Percentiles rank a stretch among this genome's conserved stretches.
Evolutionary conservation across 2,113 vertebrate genomes (phyloP).

Genomic region (mouse (Mus musculus)): DNA sequence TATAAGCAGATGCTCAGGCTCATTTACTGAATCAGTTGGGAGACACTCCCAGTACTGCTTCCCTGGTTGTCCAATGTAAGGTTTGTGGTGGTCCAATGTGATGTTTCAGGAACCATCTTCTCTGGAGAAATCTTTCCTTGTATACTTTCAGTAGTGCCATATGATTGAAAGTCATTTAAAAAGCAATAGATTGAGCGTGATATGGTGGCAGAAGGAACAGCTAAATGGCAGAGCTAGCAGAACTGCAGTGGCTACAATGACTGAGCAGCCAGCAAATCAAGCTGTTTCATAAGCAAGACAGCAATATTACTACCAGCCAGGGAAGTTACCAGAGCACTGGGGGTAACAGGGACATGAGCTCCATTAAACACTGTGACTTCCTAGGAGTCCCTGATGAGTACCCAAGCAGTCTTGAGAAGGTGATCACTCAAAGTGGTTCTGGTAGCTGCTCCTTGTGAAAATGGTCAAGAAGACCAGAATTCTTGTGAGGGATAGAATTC

Average conservation of each 20-base stretch:
- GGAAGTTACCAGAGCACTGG: background rate
- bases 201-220: background rate
- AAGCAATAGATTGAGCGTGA: background rate
- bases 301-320: background rate
- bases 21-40: background rate
- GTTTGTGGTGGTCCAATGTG: background rate
- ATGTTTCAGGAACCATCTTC: background rate
- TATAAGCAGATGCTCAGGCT: background rate
- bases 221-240: background rate
- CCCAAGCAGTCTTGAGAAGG: background rate
- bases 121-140: too few relatives aligned
- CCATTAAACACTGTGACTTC: background rate
- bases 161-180: background rate
- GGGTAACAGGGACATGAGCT: background rate
- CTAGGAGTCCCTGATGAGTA: background rate
- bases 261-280: background rate
- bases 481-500: background rate
- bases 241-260: background rate
- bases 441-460: background rate
- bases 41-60: background rate
- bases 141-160: background rate
- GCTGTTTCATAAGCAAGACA: background rate
- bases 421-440: too few relatives aligned
- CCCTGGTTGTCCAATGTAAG: background rate
- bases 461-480: too few relatives aligned